Evolutionary conservation across 2,797 vertebrate genomes (phyloP), one percentile per base, ranked within the genome.

Genomic region (Threskiornis aethiopicus): DNA sequence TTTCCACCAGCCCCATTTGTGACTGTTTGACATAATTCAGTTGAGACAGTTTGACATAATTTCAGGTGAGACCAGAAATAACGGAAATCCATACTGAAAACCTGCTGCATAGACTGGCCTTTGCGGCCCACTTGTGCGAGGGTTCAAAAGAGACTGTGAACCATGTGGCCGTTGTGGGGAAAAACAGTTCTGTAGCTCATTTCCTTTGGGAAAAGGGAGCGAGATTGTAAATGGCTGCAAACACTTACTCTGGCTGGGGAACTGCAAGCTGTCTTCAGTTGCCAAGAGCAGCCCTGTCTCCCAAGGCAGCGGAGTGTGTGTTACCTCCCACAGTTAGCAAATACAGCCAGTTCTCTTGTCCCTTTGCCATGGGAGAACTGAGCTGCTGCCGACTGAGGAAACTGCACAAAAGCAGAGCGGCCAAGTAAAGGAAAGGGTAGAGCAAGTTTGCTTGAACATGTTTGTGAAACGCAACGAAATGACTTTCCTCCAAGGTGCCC

Each of bases 151-250:
- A 88, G 64, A 42, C 28, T 11, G 1, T 41, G 76, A 91, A 42
- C 21, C 5, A 2, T 6, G 41, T 2, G 2, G 47, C 2, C 2
- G 25, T 5, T 87, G 13, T 4, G 11, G 49, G 55, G 47, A 70
- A 69, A 87, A 66, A 10, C 16, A 39, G 13, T 76, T 89, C 52
- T 71, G 6, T 33, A 58, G 24, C 33, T 35, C 8, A 4, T 66
- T 82, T 79, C 37, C 51, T 91, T 72, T 83, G 79, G 59, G 58
- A 39, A 77, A 76, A 77, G 41, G n/a, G 62, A 65, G 21, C 31
- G 81, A 62, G 46, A 18, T 35, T 85, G 41, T 54, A 55, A 62
- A 62, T 58, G 69, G 14, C 44, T 88, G 61, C 62, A 64, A 69
- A 46, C 7, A 20, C 5, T 75, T 33, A 26, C 8, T 83, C 33